Base-by-base conservation (phyloP, 2,888 invertebrate genomes). In the Brassicogethes aeneus region DNA sequence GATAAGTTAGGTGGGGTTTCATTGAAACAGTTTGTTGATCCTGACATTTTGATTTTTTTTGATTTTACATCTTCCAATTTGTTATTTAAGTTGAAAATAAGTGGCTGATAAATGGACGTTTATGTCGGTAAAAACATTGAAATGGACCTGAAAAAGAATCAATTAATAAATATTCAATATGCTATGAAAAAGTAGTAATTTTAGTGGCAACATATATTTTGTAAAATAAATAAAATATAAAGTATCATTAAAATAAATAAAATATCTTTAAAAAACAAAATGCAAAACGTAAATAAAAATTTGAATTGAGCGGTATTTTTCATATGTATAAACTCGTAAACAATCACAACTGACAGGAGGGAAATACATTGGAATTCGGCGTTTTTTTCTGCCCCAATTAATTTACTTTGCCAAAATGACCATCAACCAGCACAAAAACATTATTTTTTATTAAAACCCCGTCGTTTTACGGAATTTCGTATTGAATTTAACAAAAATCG, bases 301-400 rank as follows among this genome's bases (percentile, higher is more conserved):
- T 58, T 58, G 55, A 60, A 60, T 57, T 57, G 47, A 57, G 59
- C 59, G 59, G 57, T 47, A 54, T 47, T 48, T 53, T 44, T 51
- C 52, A 47, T 56, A 57, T 55, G 53, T 55, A 55, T 52, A 47
- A 52, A 56, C 46, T 61, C 56, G 62, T 64, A 63, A 62, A 64
- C 63, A 63, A 62, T 62, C 60, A 55, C 52, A 59, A 54, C 48
- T 60, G 59, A 56, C 59, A 61, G 59, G 47, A 49, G 46, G 45
- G 45, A 37, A 50, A 43, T 12, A 32, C 14, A 32, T 12, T 12
- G 32, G 14, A 32, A 32, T 32, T 32, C 13, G 36, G 16, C 36
- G 17, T 36, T 36, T 36, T 36, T 36, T 16, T 16, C 17, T 36
- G 16, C 15, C 17, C n/a, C 36, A 3, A n/a, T 2, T 1, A 33